Conservation (phyloP, 2,113 vertebrate species). For the Xerus inauris region DNA sequence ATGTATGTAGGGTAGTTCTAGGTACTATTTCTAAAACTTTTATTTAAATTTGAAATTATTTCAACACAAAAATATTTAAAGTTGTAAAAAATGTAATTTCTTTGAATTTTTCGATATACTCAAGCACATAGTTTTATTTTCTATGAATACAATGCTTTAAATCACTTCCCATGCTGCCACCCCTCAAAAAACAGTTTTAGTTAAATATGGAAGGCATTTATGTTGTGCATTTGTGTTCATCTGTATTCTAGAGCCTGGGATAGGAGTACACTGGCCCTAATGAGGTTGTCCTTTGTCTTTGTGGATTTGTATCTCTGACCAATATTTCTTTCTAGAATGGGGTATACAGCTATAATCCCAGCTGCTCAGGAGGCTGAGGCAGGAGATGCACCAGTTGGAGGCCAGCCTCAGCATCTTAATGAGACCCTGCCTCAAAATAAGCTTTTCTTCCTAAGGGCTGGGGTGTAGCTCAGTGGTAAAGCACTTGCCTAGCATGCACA, state of each 20-base stretch:
- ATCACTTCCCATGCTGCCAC: neutral
- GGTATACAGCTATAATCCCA: neutral
- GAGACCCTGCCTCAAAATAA: neutral
- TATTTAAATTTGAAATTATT: slow-evolving; percentile 41
- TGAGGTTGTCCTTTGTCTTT: neutral
- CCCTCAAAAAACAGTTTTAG: neutral
- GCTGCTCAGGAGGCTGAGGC: neutral
- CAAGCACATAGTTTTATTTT: slow-evolving; percentile 32
- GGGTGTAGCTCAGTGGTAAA: neutral
- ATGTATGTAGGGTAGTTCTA: neutral
- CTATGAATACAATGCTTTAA: slow-evolving; percentile 20
- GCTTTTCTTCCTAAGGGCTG: neutral
- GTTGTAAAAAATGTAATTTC: neutral
- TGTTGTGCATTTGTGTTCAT: neutral
- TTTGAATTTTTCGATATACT: slow-evolving; percentile 18
- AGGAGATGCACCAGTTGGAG: neutral
- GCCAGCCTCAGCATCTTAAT: neutral
- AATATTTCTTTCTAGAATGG: neutral
- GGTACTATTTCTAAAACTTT: neutral
- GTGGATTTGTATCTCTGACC: neutral
- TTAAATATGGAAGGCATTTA: slow-evolving; percentile 8
- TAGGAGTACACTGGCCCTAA: neutral
- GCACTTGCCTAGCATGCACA: no score
- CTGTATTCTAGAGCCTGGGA: neutral
- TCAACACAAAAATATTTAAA: slow-evolving; percentile 10